phyloP scores from a whole-genome alignment of 2,113 vertebrate genomes.

The Pimephales promelas region DNA sequence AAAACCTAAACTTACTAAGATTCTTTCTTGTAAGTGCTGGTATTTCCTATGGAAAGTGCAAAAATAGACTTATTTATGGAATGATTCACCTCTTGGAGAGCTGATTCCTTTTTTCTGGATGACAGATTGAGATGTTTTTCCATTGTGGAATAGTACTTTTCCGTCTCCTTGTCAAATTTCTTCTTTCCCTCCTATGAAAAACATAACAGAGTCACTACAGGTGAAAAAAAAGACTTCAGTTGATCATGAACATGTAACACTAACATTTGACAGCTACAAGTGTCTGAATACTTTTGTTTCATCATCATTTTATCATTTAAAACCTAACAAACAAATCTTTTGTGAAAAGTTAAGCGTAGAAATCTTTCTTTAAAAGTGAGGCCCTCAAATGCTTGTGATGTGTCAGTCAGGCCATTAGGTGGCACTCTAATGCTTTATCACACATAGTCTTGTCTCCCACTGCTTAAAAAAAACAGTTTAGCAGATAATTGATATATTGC shows the following conservation, averaged over 20 bases:
- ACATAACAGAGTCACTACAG: not conserved
- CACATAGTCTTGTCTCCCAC: not conserved
- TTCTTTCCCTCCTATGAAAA: slow-evolving; percentile 91
- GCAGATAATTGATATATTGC: not conserved
- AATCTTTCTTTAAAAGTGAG: not conserved
- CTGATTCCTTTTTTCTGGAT: slow-evolving; percentile 95
- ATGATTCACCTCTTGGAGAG: slow-evolving; percentile 88
- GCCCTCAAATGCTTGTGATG: slow-evolving; percentile 8
- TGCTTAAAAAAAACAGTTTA: not conserved
- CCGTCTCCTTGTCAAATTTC: slow-evolving; percentile 98
- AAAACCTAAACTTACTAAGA: not conserved
- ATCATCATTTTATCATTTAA: too few species aligned
- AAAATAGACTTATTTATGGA: not conserved
- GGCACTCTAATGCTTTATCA: slow-evolving; percentile 64
- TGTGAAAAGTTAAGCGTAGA: not conserved
- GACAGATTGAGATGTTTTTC: slow-evolving; percentile 97
- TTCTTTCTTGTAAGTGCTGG: not conserved
- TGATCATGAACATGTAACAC: not conserved
- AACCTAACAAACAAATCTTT: not conserved
- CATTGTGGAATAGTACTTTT: slow-evolving; percentile 94
- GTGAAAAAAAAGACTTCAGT: not conserved
- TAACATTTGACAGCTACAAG: not conserved
- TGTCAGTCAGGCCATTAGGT: slow-evolving; percentile 63
- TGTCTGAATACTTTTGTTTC: too few species aligned
- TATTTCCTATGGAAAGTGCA: not conserved